phyloP scores from a whole-genome alignment of 2,797 vertebrate genomes.

The Acomys russatus region DNA sequence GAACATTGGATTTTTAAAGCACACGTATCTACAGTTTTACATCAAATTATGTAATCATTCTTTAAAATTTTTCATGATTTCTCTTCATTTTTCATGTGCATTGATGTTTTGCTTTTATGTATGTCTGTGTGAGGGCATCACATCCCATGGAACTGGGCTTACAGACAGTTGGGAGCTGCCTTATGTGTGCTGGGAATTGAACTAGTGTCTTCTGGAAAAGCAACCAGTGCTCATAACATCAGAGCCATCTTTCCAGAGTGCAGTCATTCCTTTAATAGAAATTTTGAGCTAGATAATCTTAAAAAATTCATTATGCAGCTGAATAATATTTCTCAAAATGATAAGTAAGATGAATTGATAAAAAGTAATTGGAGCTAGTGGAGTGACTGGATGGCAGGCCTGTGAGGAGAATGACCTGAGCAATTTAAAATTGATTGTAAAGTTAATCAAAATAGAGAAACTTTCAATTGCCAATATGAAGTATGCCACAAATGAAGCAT shows the following conservation, averaged over 20 bases:
- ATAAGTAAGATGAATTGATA: neutral
- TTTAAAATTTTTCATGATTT: too few species aligned
- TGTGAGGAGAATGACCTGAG: neutral
- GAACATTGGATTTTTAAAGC: neutral
- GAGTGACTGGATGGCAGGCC: neutral
- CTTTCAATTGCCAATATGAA: neutral
- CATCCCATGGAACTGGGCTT: too few species aligned
- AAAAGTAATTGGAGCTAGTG: neutral
- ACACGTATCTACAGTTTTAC: neutral
- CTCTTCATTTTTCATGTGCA: too few species aligned
- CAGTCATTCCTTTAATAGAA: neutral
- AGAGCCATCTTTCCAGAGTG: too few species aligned
- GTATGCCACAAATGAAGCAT: neutral
- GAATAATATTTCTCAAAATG: neutral
- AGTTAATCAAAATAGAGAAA: conserved; percentile 29
- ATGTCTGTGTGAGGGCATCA: too few species aligned
- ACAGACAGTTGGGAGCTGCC: too few species aligned
- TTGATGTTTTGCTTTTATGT: too few species aligned
- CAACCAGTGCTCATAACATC: too few species aligned
- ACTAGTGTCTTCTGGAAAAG: too few species aligned
- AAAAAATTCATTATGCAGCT: conserved; percentile 8
- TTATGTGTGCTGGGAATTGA: too few species aligned
- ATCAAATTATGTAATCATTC: neutral
- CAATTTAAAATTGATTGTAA: conserved; percentile 9
- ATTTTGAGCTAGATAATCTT: conserved; percentile 11